These are phyloP conservation scores for Euzophera pinguis DNA, from an alignment of 2,888 invertebrate species.

Conservation along the genomic window DNA sequence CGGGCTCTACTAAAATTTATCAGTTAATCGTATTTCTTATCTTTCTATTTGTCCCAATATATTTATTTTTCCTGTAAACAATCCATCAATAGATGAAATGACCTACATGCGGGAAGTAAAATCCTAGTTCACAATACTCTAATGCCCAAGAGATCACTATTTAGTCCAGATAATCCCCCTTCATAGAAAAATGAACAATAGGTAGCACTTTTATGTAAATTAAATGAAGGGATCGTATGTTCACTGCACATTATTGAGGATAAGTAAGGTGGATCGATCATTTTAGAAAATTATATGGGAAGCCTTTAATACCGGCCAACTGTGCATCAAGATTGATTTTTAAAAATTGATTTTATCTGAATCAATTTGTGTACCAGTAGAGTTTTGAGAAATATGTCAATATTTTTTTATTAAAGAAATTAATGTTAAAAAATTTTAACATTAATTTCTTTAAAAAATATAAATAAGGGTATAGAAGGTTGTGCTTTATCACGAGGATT, in stretches of 20 bases:
- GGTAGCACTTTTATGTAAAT: slow-evolving; percentile 71
- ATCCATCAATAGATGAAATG: slow-evolving; percentile 23
- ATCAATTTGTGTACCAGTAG: neutral
- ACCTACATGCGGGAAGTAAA: slow-evolving; percentile 38
- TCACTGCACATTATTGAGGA: slow-evolving; percentile 37
- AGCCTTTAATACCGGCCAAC: slow-evolving; percentile 49
- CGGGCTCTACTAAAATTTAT: no score
- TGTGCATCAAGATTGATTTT: slow-evolving; percentile 26
- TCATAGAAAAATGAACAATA: slow-evolving; percentile 71
- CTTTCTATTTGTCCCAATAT: neutral
- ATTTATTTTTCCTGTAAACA: neutral
- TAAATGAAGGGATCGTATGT: slow-evolving; percentile 62
- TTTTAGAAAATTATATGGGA: slow-evolving; percentile 40
- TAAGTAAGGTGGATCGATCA: slow-evolving; percentile 48
- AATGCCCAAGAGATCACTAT: slow-evolving; percentile 64
- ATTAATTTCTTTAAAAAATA: no score
- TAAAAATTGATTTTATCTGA: neutral
- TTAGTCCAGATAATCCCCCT: slow-evolving; percentile 69
- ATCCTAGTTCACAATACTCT: slow-evolving; percentile 47
- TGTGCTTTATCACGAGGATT: no score
- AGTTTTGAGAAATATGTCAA: no score
- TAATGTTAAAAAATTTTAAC: no score
- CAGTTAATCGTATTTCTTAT: no score
- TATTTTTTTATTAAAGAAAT: no score
- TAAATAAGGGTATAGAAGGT: no score